Conservation (phyloP, 1,140 invertebrate species). For the Chironomus tepperi region DNA sequence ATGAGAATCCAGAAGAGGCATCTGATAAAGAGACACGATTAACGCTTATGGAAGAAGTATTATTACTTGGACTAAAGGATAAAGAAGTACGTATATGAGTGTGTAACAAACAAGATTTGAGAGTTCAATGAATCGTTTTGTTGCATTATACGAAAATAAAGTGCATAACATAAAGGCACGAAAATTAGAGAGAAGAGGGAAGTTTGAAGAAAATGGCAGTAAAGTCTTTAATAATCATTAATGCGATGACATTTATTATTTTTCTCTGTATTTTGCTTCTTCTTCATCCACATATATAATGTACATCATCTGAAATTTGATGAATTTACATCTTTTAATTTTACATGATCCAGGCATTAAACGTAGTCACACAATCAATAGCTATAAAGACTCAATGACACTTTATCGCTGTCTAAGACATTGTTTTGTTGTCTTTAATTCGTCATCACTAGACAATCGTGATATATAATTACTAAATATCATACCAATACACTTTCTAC, state of each 20-base stretch:
- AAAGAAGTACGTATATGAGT: constrained; percentile 91
- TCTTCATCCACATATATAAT: too few species aligned
- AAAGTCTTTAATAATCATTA: background rate
- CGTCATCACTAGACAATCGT: too few species aligned
- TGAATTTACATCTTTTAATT: too few species aligned
- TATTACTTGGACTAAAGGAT: constrained; percentile 93
- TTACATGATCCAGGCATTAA: too few species aligned
- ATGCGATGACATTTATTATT: background rate
- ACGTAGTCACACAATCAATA: too few species aligned
- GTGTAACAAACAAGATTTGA: background rate
- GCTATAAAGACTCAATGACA: too few species aligned
- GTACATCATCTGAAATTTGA: too few species aligned
- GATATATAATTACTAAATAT: too few species aligned
- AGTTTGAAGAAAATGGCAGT: background rate
- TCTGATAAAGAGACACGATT: constrained; percentile 81
- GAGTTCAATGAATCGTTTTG: constrained; percentile 3
- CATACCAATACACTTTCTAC: too few species aligned
- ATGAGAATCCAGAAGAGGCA: background rate
- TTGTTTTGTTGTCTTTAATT: too few species aligned
- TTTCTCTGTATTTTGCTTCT: background rate
- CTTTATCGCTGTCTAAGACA: too few species aligned
- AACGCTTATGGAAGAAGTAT: constrained; percentile 98
- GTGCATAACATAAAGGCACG: background rate
- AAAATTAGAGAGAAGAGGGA: background rate
- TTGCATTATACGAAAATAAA: background rate